Percentiles rank a stretch among this genome's conserved stretches.
Conservation (phyloP, 2,797 vertebrate genomes). For the Vultur gryphus region DNA sequence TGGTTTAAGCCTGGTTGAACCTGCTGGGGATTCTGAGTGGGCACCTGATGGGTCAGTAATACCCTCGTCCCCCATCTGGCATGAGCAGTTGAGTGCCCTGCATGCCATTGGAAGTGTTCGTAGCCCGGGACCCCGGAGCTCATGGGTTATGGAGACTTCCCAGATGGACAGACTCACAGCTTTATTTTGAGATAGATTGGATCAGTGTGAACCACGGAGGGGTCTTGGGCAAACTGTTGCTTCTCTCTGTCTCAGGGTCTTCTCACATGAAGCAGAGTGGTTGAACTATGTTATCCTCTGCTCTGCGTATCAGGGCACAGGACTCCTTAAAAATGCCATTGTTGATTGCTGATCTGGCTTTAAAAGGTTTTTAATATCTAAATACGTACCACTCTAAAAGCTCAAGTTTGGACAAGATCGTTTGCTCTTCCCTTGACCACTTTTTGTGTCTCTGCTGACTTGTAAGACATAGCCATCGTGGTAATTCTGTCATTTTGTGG, state of each 20-base stretch:
- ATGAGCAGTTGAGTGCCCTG: neutral
- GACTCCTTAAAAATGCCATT: neutral
- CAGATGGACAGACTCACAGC: neutral
- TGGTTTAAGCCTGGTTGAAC: constrained; percentile 40
- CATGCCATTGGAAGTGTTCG: neutral
- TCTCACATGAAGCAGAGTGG: neutral
- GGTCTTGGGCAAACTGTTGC: neutral
- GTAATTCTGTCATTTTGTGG: accelerated
- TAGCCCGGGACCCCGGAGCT: neutral
- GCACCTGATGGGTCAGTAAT: constrained; percentile 30
- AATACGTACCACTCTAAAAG: neutral
- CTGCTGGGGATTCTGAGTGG: constrained; percentile 6
- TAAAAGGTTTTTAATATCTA: neutral
- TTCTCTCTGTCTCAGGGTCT: neutral
- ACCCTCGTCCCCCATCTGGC: neutral
- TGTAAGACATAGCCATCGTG: accelerated
- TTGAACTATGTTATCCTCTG: neutral
- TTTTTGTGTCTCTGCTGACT: neutral
- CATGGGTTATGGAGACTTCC: neutral
- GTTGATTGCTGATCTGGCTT: neutral
- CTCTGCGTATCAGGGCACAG: neutral
- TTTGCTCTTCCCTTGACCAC: neutral
- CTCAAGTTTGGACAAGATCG: neutral
- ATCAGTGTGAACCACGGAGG: neutral
- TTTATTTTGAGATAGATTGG: neutral